Conservation (phyloP, 2,888 invertebrate genomes). For the Coelinius sp. region DNA sequence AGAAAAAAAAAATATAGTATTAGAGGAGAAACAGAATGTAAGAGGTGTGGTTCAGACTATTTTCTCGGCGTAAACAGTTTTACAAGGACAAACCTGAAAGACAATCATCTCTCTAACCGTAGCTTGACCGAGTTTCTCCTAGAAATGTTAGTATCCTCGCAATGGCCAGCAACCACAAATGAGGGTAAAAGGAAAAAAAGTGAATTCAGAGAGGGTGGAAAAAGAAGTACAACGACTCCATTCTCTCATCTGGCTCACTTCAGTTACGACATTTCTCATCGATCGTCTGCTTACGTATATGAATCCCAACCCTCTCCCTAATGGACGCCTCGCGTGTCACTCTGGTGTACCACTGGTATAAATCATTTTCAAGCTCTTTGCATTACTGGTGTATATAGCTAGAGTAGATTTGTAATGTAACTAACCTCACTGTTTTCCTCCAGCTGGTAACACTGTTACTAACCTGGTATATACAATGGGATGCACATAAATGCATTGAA, state of each 20-base stretch:
- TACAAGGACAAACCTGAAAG: conserved; percentile 50
- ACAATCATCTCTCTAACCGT: conserved; percentile 48
- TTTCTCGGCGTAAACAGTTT: conserved; percentile 51
- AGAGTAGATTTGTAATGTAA: not conserved
- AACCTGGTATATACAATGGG: not conserved
- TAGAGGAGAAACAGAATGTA: conserved; percentile 28
- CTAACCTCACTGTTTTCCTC: not conserved
- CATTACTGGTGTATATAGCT: not conserved
- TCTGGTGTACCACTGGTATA: conserved; percentile 47
- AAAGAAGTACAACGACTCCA: conserved; percentile 31
- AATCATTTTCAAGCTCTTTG: conserved; percentile 50
- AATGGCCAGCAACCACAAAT: conserved; percentile 11
- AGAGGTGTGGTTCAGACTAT: conserved; percentile 43
- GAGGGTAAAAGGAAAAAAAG: not conserved
- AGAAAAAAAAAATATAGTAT: conserved; percentile 17
- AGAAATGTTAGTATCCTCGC: conserved; percentile 40
- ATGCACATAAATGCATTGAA: conserved; percentile 20
- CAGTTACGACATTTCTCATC: conserved; percentile 41
- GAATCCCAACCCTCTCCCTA: conserved; percentile 54
- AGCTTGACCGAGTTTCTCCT: conserved; percentile 44
- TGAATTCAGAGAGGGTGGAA: conserved; percentile 36
- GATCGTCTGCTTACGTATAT: conserved; percentile 58
- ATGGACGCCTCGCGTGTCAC: conserved; percentile 64
- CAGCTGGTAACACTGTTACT: not conserved
- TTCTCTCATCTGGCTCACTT: conserved; percentile 26